Percentiles rank a stretch among this genome's conserved stretches.
These are phyloP conservation scores for Araneus ventricosus DNA, from an alignment of 1,140 invertebrate genomes.

Conservation along the genomic window DNA sequence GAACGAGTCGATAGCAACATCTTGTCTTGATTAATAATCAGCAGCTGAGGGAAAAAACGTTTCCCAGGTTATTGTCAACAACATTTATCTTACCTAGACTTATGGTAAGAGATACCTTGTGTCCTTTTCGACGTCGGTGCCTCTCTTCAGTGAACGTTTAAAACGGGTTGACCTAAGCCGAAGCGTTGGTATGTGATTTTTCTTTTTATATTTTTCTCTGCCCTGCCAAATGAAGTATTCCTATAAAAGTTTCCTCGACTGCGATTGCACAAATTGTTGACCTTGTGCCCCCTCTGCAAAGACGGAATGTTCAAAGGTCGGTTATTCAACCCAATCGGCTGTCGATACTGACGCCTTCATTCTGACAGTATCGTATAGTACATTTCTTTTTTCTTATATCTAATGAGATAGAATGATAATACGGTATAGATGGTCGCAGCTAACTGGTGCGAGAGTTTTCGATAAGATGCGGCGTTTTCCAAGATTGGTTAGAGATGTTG, in stretches of 20 bases:
- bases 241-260: slow-evolving; percentile 45
- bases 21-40: no score
- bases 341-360: neutral
- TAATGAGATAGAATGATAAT: neutral
- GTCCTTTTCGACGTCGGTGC: neutral
- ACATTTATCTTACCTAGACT: neutral
- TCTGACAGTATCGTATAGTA: slow-evolving; percentile 22
- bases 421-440: neutral
- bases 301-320: slow-evolving; percentile 58
- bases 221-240: slow-evolving; percentile 21
- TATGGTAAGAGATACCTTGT: neutral
- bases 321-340: slow-evolving; percentile 65
- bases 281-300: slow-evolving; percentile 46
- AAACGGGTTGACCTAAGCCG: slow-evolving; percentile 17
- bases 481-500: neutral
- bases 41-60: no score
- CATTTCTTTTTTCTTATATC: neutral
- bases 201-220: neutral
- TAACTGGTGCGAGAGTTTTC: neutral
- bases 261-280: slow-evolving; percentile 53
- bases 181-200: neutral
- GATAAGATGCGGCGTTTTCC: neutral
- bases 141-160: neutral
- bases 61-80: neutral
- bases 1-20: no score